These are phyloP conservation scores for Frankliniella fusca DNA, from an alignment of 2,888 invertebrate species.

Conservation along the genomic window DNA sequence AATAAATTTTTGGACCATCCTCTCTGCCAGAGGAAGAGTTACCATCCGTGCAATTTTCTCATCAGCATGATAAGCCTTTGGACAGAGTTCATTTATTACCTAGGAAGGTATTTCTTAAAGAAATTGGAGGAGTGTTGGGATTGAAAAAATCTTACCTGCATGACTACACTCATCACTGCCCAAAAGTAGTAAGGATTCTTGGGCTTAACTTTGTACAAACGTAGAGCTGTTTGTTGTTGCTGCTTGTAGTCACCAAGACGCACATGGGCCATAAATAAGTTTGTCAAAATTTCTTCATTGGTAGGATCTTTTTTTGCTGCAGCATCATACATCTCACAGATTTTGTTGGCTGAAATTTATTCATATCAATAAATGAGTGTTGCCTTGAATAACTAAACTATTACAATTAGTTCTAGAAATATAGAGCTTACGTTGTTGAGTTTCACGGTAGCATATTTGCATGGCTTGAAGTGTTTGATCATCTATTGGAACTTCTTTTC, in stretches of 20 bases:
- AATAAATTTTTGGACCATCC: conserved; percentile 89
- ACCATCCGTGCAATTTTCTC: conserved; percentile 57
- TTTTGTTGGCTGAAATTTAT: conserved; percentile 69
- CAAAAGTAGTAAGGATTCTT: conserved; percentile 97
- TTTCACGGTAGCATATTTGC: conserved; percentile 90
- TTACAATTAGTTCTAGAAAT: conserved; percentile 11
- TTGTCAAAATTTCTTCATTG: conserved; percentile 88
- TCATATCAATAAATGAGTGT: background rate
- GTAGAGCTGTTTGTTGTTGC: conserved; percentile 85
- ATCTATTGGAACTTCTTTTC: conserved; percentile 78
- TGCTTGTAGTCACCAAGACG: conserved; percentile 82
- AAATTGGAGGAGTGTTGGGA: background rate
- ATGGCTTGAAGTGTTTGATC: conserved; percentile 93
- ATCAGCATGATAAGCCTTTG: conserved; percentile 42
- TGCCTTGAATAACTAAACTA: conserved; percentile 31
- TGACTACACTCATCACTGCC: conserved; percentile 94
- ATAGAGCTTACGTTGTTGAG: conserved; percentile 72
- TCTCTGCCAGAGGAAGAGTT: conserved; percentile 80
- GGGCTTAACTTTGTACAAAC: conserved; percentile 82
- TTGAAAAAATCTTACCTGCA: conserved; percentile 64
- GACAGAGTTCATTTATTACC: background rate
- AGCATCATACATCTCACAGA: conserved; percentile 83
- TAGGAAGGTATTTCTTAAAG: background rate
- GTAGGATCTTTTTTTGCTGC: conserved; percentile 79
- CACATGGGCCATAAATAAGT: conserved; percentile 94